Evolutionary conservation across 2,797 vertebrate genomes (phyloP).

Genomic region (Chanos chanos): DNA sequence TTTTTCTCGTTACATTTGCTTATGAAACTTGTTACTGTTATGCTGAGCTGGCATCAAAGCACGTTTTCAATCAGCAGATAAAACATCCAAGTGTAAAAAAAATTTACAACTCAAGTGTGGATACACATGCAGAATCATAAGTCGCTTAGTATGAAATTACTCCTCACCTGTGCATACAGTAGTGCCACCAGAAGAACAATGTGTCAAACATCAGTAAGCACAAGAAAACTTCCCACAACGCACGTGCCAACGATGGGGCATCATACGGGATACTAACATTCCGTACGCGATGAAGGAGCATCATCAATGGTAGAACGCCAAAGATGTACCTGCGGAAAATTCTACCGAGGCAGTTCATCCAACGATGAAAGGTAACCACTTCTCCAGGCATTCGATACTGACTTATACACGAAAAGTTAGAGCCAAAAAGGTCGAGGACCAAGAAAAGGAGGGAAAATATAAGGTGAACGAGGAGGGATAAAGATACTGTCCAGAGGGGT

Average conservation of each 20-base stretch:
- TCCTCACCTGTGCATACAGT: slow-evolving; percentile 67
- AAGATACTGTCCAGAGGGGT: slow-evolving; percentile 48
- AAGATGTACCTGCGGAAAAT: slow-evolving; percentile 52
- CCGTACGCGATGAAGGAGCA: slow-evolving; percentile 44
- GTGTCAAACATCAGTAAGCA: slow-evolving; percentile 69
- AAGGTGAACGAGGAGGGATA: slow-evolving; percentile 60
- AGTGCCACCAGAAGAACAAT: slow-evolving; percentile 65
- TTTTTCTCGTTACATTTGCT: no score
- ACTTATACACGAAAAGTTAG: slow-evolving; percentile 37
- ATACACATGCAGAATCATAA: no score
- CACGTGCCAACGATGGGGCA: slow-evolving; percentile 57
- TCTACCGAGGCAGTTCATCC: slow-evolving; percentile 54
- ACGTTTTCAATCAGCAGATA: no score
- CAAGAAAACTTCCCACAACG: slow-evolving; percentile 53
- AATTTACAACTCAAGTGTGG: no score
- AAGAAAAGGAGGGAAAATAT: slow-evolving; percentile 63
- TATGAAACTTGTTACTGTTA: no score
- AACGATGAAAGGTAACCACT: slow-evolving; percentile 28
- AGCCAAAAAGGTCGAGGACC: slow-evolving; percentile 55
- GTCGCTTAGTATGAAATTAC: no score
- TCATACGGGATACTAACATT: slow-evolving; percentile 29
- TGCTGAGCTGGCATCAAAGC: no score
- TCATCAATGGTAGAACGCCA: slow-evolving; percentile 54
- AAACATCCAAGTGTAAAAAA: no score
- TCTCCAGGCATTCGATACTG: slow-evolving; percentile 55